phyloP scores from a whole-genome alignment of 1,140 invertebrate genomes.

The Bombus waltoni region DNA sequence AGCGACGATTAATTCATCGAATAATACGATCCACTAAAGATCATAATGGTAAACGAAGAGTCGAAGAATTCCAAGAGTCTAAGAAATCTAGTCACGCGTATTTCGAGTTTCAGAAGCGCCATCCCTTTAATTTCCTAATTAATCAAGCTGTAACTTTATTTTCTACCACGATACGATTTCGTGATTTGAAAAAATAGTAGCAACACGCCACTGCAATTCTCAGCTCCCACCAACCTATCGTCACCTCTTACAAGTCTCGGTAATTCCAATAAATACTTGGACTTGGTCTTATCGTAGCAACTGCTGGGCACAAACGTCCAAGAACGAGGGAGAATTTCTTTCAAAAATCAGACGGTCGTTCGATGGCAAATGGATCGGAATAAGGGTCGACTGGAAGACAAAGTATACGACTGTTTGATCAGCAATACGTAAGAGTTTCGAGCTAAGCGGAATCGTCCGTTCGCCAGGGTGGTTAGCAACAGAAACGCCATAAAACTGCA shows the following conservation, averaged over 20 bases:
- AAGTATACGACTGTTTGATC: constrained; percentile 47
- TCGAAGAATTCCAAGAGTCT: too few relatives aligned
- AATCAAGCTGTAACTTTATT: neutral
- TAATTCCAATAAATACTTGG: neutral
- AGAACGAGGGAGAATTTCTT: neutral
- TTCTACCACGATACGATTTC: neutral
- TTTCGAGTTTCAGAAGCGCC: too few relatives aligned
- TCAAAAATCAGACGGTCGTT: constrained; percentile 20
- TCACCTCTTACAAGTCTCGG: neutral
- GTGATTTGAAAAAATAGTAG: neutral
- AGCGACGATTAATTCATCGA: too few relatives aligned
- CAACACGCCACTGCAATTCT: too few relatives aligned
- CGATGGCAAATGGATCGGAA: constrained; percentile 21
- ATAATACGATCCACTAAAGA: neutral
- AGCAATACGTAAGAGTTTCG: constrained; percentile 43
- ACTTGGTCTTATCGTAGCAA: too few relatives aligned
- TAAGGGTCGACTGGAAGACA: constrained; percentile 15
- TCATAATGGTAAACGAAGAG: neutral
- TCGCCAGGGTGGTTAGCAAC: neutral
- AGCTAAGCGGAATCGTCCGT: constrained; percentile 28
- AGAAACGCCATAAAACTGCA: constrained; percentile 37
- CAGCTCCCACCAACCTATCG: too few relatives aligned
- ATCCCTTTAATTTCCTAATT: neutral
- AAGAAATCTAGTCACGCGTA: neutral
- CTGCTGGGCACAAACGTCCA: neutral